A percentile compares a stretch with the other conserved stretches of the same genome.
Conservation (phyloP, 2,888 invertebrate genomes). For the Agriotes lineatus region DNA sequence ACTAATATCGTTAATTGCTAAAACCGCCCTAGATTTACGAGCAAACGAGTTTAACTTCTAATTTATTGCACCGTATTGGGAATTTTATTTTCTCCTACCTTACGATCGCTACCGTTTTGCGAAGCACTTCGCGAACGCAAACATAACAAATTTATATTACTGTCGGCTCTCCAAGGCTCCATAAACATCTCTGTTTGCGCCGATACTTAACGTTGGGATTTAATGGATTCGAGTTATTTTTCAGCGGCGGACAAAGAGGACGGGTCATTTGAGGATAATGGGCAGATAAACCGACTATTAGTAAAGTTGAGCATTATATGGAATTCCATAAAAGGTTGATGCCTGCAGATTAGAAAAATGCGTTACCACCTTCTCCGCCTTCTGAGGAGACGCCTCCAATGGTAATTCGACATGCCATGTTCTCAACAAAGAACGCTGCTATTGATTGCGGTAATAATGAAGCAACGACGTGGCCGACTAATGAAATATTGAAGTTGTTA, state of each 20-base stretch:
- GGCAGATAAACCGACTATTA: constrained; percentile 17
- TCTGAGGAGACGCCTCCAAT: background rate
- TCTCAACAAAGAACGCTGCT: background rate
- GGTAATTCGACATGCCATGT: no score
- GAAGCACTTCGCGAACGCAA: background rate
- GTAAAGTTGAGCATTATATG: constrained; percentile 12
- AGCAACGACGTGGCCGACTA: background rate
- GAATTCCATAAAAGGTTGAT: constrained; percentile 16
- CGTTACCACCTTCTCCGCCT: background rate
- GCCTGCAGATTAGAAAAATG: constrained; percentile 2
- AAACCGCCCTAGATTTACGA: constrained; percentile 43
- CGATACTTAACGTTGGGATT: background rate
- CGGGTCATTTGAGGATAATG: constrained; percentile 12
- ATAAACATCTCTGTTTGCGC: background rate
- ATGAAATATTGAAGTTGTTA: constrained; percentile 17
- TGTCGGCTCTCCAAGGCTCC: background rate
- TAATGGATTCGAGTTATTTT: constrained; percentile 8
- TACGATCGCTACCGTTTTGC: constrained; percentile 1
- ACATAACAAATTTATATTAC: constrained; percentile 10
- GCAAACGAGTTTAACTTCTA: constrained; percentile 38
- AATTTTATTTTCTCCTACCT: constrained; percentile 28
- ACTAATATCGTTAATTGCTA: constrained; percentile 46
- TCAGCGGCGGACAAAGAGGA: constrained; percentile 15
- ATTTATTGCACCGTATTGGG: constrained; percentile 40
- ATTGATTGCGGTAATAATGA: constrained; percentile 3